Evolutionary conservation across 1,140 invertebrate species (phyloP).

Genomic region (Meteorus sp.): DNA sequence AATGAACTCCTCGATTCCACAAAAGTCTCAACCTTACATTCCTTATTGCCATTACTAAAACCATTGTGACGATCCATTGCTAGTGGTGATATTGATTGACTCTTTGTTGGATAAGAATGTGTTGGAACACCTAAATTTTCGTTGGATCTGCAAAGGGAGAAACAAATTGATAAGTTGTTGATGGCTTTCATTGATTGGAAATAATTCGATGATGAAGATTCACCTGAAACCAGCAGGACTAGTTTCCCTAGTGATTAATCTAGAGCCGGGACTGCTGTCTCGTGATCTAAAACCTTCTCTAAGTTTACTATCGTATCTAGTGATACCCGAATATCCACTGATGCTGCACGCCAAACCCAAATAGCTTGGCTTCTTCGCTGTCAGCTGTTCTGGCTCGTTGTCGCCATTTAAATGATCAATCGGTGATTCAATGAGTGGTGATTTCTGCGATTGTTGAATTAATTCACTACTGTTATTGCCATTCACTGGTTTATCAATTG

Average conservation of each 20-base stretch:
- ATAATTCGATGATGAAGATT: constrained; percentile 38
- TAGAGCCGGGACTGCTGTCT: constrained; percentile 68
- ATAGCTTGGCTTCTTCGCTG: constrained; percentile 74
- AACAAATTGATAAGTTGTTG: constrained; percentile 11
- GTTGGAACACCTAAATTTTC: constrained; percentile 48
- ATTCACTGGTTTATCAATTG: constrained; percentile 37
- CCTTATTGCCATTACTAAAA: constrained; percentile 50
- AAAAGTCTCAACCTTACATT: constrained; percentile 46
- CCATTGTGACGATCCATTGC: constrained; percentile 57
- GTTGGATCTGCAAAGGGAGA: constrained; percentile 45
- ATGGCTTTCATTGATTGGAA: constrained; percentile 17
- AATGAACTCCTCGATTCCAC: constrained; percentile 41
- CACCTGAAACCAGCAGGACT: constrained; percentile 64
- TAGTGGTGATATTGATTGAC: constrained; percentile 54
- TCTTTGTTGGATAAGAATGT: constrained; percentile 45
- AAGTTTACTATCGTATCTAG: constrained; percentile 78
- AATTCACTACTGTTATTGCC: constrained; percentile 39
- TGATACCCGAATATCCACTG: constrained; percentile 84
- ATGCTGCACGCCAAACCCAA: constrained; percentile 85
- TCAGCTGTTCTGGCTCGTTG: constrained; percentile 47
- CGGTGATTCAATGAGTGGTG: neutral
- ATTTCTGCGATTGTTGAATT: constrained; percentile 37
- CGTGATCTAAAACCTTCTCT: constrained; percentile 68
- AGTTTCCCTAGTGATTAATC: constrained; percentile 58
- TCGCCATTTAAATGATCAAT: constrained; percentile 42